A percentile compares a stretch with the other conserved stretches of the same genome.
Conservation (phyloP, 2,797 vertebrate species). For the Esox masquinongy region DNA sequence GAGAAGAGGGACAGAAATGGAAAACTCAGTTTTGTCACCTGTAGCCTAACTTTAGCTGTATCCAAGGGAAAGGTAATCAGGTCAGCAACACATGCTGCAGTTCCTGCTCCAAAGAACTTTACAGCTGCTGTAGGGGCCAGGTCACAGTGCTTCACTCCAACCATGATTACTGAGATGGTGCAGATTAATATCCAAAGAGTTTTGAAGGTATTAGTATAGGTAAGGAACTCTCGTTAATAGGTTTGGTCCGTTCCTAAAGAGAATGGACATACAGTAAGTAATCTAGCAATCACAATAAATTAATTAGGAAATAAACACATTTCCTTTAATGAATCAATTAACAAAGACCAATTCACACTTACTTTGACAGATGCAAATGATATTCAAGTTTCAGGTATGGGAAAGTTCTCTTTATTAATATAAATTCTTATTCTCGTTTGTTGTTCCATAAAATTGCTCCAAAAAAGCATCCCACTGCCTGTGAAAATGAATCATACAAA, state of each 20-base stretch:
- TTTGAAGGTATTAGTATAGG: neutral
- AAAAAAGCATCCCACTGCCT: constrained; percentile 20
- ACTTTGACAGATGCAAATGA: neutral
- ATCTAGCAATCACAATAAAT: neutral
- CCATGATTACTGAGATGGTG: constrained; percentile 40
- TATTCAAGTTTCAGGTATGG: constrained; percentile 43
- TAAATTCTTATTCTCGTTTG: neutral
- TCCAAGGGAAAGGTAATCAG: constrained; percentile 91
- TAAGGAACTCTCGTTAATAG: neutral
- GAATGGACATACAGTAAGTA: neutral
- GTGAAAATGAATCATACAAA: neutral
- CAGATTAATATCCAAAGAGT: neutral
- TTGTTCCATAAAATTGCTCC: constrained; percentile 24
- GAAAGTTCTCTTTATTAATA: constrained; percentile 24
- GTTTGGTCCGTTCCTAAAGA: neutral
- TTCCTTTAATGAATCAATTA: neutral
- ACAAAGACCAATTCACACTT: neutral
- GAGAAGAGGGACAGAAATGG: no score
- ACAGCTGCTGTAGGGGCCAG: constrained; percentile 57
- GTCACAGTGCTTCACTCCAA: constrained; percentile 33
- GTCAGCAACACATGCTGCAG: constrained; percentile 88
- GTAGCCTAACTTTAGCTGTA: constrained; percentile 93
- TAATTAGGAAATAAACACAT: neutral
- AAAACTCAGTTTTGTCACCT: constrained; percentile 68
- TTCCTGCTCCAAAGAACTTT: constrained; percentile 85